phyloP scores from a whole-genome alignment of 1,140 invertebrate genomes.

The Oryctes rhinoceros region DNA sequence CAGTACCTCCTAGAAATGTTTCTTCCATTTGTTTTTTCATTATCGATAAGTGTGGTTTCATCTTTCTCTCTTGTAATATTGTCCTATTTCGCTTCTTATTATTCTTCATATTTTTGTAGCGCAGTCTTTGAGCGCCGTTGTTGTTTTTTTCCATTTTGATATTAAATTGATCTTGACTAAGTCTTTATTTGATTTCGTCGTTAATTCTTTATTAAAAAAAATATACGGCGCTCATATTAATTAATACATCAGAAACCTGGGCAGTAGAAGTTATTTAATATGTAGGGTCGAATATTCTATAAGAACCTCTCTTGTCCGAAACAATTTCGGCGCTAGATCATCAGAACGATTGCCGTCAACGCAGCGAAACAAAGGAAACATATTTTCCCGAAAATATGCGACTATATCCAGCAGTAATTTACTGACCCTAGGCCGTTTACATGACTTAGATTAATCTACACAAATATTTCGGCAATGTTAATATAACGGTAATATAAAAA shows the following conservation, averaged over 20 bases:
- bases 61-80: too few species aligned
- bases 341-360: constrained; percentile 4
- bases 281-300: not conserved
- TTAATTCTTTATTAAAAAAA: not conserved
- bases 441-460: constrained; percentile 19
- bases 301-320: not conserved
- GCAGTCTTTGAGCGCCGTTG: too few species aligned
- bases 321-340: constrained; percentile 13
- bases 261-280: constrained; percentile 4
- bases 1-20: too few species aligned
- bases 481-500: constrained; percentile 9
- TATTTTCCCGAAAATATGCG: constrained; percentile 21
- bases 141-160: too few species aligned
- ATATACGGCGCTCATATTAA: not conserved
- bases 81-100: too few species aligned
- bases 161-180: too few species aligned
- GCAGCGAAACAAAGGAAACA: constrained; percentile 17
- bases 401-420: constrained; percentile 14
- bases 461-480: constrained; percentile 22
- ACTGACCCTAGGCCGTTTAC: not conserved
- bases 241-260: not conserved
- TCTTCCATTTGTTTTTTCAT: too few species aligned
- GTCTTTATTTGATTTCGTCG: too few species aligned
- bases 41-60: too few species aligned
- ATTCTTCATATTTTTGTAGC: too few species aligned